Percentiles rank a stretch among this genome's conserved stretches.
Conservation (phyloP, 2,888 invertebrate genomes). For the Lathronympha strigana region DNA sequence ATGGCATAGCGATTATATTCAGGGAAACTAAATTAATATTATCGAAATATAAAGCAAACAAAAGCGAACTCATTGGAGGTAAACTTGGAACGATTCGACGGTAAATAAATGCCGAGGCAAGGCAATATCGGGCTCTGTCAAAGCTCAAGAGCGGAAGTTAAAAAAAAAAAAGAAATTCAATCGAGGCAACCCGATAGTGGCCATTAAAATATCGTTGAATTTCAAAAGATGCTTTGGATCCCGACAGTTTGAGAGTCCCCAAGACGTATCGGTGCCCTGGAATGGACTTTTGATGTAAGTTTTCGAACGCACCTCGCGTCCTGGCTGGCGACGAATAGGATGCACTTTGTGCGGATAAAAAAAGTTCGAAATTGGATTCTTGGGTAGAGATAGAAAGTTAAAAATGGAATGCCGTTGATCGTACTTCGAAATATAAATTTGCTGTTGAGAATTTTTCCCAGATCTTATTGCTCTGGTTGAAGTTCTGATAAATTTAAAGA, state of each 20-base stretch:
- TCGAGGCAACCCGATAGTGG: conserved; percentile 72
- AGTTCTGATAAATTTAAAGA: too few relatives aligned
- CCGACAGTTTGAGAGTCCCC: conserved; percentile 58
- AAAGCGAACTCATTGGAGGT: conserved; percentile 50
- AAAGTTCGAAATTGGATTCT: conserved; percentile 41
- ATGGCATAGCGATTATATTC: conserved; percentile 18
- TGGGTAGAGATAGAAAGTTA: conserved; percentile 14
- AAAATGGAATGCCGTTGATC: conserved; percentile 11
- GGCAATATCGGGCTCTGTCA: conserved; percentile 69
- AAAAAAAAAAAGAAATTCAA: conserved; percentile 64
- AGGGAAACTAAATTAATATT: conserved; percentile 20
- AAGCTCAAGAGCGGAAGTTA: conserved; percentile 54
- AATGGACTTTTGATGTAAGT: conserved; percentile 80
- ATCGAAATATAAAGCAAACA: conserved; percentile 37
- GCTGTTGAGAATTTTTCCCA: background rate
- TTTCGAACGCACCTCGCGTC: conserved; percentile 55
- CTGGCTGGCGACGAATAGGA: conserved; percentile 46
- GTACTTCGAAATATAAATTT: conserved; percentile 6
- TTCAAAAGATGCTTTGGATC: conserved; percentile 70
- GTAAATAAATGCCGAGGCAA: conserved; percentile 69
- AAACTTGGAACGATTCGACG: conserved; percentile 56
- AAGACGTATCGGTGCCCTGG: conserved; percentile 70
- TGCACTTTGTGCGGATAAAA: conserved; percentile 46
- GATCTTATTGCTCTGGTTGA: background rate
- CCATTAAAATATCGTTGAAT: conserved; percentile 83